phyloP scores from a whole-genome alignment of 1,140 invertebrate species.

The Drosophila guanche region DNA sequence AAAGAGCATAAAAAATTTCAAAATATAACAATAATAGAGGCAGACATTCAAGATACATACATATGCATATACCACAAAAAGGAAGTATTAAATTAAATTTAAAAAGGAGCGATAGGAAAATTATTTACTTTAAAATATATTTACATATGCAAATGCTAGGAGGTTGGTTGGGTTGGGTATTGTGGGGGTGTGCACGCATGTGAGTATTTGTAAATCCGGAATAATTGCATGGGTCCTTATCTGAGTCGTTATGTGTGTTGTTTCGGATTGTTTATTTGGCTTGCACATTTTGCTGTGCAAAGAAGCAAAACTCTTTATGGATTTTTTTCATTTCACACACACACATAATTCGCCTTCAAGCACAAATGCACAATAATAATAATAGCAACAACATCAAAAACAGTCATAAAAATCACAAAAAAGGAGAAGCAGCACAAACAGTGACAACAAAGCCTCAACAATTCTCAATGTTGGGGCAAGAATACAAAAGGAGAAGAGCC shows the following conservation, averaged over 20 bases:
- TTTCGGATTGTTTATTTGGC: conserved; percentile 63
- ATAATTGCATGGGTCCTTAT: conserved; percentile 50
- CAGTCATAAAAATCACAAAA: conserved; percentile 49
- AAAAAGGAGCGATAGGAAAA: not conserved
- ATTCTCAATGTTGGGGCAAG: conserved; percentile 37
- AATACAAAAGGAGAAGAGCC: conserved; percentile 4
- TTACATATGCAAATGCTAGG: conserved; percentile 56
- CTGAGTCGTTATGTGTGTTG: conserved; percentile 11
- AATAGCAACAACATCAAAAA: conserved; percentile 27
- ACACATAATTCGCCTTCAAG: conserved; percentile 71
- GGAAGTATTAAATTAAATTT: conserved; percentile 16
- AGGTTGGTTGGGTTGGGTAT: not conserved
- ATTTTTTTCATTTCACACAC: conserved; percentile 50
- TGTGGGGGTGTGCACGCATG: conserved; percentile 39
- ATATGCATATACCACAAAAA: conserved; percentile 26
- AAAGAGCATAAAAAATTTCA: conserved; percentile 14
- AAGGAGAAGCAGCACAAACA: conserved; percentile 51
- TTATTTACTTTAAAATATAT: conserved; percentile 54
- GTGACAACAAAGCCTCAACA: conserved; percentile 73
- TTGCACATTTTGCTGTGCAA: conserved; percentile 64
- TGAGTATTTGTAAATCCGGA: conserved; percentile 64
- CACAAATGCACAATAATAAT: conserved; percentile 76
- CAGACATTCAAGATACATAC: conserved; percentile 52
- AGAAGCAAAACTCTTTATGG: conserved; percentile 69
- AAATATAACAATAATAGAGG: conserved; percentile 44